Base-by-base conservation (phyloP, 64 coral and sea anemone genomes). In the Acropora tenuis region DNA sequence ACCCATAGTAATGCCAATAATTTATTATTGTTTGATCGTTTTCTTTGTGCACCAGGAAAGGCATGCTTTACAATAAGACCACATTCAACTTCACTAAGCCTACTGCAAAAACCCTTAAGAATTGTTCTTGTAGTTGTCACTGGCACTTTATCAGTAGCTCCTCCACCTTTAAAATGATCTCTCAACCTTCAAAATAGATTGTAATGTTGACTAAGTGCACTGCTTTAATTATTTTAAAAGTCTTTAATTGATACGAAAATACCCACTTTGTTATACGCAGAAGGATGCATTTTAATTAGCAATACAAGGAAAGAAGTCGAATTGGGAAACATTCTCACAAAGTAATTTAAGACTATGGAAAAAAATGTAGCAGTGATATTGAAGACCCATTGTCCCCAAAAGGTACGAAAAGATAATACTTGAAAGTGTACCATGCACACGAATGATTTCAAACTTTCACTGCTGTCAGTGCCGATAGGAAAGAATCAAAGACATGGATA, bases 1-100 rank as follows among this genome's bases (percentile, higher is more conserved):
- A 53, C 1, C 90, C 90, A 87, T 86, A 92, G 76, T 92, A 92
- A 79, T 87, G 87, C 91, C 91, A 92, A 1, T 57, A n/a, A n/a
- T n/a, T n/a, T n/a, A n/a, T n/a, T 78, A 47, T 73, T 87, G 43
- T 87, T 83, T 49, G 78, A 48, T 18, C 75, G 74, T 61, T 76
- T 92, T 18, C 82, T 87, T 78, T 87, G 49, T 19, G 86, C 40
- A 17, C 10, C 18, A 18, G 91, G 91, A 80, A 92, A 92, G 7
- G 84, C 84, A 69, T 78, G 59, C 73, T 80, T 92, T 16, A 87
- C 49, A 49, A 42, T 71, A 50, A 43, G 75, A n/a, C 91, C 82
- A 60, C 82, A 72, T 12, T 76, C 17, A 67, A 42, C 69, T 60
- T 43, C 17, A 84, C 13, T 69, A 69, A 69, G 67, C 67, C 30